Base-by-base conservation (phyloP, 2,888 invertebrate genomes). In the Conus canariensis region DNA sequence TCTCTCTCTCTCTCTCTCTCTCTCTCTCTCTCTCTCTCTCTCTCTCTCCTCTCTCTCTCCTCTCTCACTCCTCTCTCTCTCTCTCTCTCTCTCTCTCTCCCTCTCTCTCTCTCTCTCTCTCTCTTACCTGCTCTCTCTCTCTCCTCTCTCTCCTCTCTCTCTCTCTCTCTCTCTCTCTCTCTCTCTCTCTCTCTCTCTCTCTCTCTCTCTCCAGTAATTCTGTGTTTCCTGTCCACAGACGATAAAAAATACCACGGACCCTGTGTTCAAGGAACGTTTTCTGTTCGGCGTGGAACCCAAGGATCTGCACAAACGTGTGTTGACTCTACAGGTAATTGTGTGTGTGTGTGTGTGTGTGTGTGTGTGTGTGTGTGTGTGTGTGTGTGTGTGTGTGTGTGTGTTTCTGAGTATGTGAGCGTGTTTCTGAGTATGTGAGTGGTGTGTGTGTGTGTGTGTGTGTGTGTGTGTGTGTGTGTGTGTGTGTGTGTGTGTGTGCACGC, bases 221-320 rank as follows among this genome's bases (percentile, higher is more conserved):
- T 45, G 4, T 45, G 45, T 64, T 85, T 25, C 77, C 83, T 25
- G 86, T 87, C 93, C 95, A 7, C 94, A 97, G 97, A 96, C 98
- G 85, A 98, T 98, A 93, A 97, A 97, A 93, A 97, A 97, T 92
- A 97, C 97, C 7, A 97, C 97, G 91, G 97, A 97, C 92, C 98
- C 98, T 0, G 97, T 97, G 91, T 98, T 97, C 96, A 98, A 98
- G 94, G 98, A 98, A 95, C 97, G 98, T 91, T 98, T 98, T 95
- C 97, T 97, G 92, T 98, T 97, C 92, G 97, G 96, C 60, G 96
- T 98, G 92, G 97, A 97, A 92, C 96, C 97, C 82, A 96, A 97
- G 82, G 97, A 97, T 91, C 97, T 97, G 88, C 96, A 97, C 30
- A 96, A 97, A 82, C 93, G 97, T 92, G 97, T 97, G 0, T 96